These are phyloP conservation scores for Nowickia ferox DNA, from an alignment of 2,888 invertebrate species.

Conservation along the genomic window DNA sequence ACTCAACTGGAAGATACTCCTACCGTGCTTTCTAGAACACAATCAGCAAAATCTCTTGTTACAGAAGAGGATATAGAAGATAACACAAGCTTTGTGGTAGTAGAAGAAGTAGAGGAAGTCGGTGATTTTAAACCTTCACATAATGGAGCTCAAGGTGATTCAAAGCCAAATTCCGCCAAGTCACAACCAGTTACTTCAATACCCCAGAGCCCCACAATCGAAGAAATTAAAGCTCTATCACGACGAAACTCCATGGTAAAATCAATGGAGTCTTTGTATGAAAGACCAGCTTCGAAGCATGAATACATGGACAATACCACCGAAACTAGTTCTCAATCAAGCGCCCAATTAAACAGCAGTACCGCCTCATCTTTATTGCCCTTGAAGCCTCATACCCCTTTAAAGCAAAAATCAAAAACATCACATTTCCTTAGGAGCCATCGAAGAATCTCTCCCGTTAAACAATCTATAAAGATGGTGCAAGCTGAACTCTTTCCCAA, in stretches of 20 bases:
- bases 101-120: slow-evolving; percentile 73
- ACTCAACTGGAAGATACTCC: slow-evolving; percentile 78
- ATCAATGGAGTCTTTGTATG: slow-evolving; percentile 79
- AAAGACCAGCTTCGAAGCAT: slow-evolving; percentile 74
- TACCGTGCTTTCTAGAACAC: slow-evolving; percentile 76
- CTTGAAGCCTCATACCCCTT: slow-evolving; percentile 76
- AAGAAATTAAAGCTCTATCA: slow-evolving; percentile 75
- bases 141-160: slow-evolving; percentile 45
- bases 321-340: slow-evolving; percentile 77
- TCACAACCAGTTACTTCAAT: slow-evolving; percentile 47
- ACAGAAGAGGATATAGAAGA: slow-evolving; percentile 82
- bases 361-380: slow-evolving; percentile 66
- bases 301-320: slow-evolving; percentile 75
- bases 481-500: slow-evolving; percentile 79
- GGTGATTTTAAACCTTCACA: slow-evolving; percentile 18
- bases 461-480: slow-evolving; percentile 79
- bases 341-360: slow-evolving; percentile 74
- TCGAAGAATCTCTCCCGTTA: slow-evolving; percentile 80
- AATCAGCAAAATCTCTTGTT: slow-evolving; percentile 84
- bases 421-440: slow-evolving; percentile 79
- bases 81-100: slow-evolving; percentile 76
- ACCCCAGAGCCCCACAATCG: slow-evolving; percentile 74
- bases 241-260: slow-evolving; percentile 75
- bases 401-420: slow-evolving; percentile 81
- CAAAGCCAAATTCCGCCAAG: slow-evolving; percentile 58